These are phyloP conservation scores for Nomada ruficornis DNA, from an alignment of 2,888 invertebrate species.

Conservation along the genomic window DNA sequence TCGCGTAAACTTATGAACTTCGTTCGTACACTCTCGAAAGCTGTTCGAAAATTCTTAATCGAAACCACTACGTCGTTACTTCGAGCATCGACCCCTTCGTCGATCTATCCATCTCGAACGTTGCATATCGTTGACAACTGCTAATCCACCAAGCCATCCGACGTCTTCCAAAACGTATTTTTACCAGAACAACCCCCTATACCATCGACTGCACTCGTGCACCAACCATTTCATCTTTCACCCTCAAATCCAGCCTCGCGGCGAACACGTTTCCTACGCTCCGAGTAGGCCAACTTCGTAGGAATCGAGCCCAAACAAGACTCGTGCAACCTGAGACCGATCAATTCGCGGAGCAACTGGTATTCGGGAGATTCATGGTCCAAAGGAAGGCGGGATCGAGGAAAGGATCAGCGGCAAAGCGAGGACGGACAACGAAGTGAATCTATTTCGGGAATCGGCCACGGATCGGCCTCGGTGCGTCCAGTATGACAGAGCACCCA, in stretches of 20 bases:
- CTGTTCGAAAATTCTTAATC: too few relatives aligned
- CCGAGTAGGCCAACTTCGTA: neutral
- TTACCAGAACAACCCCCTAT: too few relatives aligned
- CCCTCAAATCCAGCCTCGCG: neutral
- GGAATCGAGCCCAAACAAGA: neutral
- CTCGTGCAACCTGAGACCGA: constrained; percentile 4
- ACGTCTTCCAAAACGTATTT: too few relatives aligned
- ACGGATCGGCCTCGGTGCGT: constrained; percentile 56
- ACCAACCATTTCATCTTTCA: neutral
- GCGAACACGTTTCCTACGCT: too few relatives aligned
- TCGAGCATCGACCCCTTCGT: too few relatives aligned
- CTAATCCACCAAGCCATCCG: too few relatives aligned
- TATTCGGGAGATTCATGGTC: constrained; percentile 28
- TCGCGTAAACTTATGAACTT: too few relatives aligned
- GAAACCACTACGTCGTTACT: too few relatives aligned
- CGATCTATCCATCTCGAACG: too few relatives aligned
- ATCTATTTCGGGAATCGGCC: constrained; percentile 71
- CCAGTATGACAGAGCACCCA: constrained; percentile 55
- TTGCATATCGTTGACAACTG: too few relatives aligned
- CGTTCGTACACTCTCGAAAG: too few relatives aligned
- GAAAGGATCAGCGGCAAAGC: constrained; percentile 36
- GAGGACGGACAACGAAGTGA: constrained; percentile 57
- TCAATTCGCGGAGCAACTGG: constrained; percentile 23
- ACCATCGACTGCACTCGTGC: too few relatives aligned
- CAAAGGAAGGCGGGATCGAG: constrained; percentile 29